These are phyloP conservation scores for Pungitius pungitius DNA, from an alignment of 2,113 vertebrate genomes.

Conservation along the genomic window DNA sequence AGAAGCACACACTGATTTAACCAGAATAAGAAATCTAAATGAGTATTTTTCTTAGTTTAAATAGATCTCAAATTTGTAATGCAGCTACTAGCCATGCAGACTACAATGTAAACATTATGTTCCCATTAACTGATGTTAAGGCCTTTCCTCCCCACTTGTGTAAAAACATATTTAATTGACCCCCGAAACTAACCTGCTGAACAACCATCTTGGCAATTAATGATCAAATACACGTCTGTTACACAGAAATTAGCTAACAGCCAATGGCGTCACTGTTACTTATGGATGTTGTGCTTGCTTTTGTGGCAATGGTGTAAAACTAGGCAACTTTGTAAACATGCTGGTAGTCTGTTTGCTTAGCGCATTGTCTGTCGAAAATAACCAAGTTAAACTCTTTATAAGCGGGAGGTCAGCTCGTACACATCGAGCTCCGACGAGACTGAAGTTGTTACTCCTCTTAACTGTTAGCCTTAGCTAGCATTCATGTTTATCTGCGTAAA, in stretches of 20 bases:
- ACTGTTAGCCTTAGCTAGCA: slow-evolving; percentile 64
- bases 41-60: not conserved
- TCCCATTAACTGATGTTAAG: not conserved
- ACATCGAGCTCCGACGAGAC: slow-evolving; percentile 17
- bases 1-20: not conserved
- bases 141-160: not conserved
- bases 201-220: not conserved
- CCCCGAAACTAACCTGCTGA: not conserved
- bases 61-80: not conserved
- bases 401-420: slow-evolving; percentile 11
- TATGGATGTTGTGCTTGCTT: not conserved
- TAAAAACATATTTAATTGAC: not conserved
- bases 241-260: slow-evolving; percentile 2
- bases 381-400: not conserved
- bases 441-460: slow-evolving; percentile 27
- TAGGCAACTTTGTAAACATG: not conserved
- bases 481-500: slow-evolving; percentile 48
- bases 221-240: not conserved
- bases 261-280: not conserved
- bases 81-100: not conserved
- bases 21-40: not conserved
- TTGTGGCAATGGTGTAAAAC: not conserved
- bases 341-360: not conserved
- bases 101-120: not conserved
- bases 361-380: not conserved